A percentile compares a stretch with the other conserved stretches of the same genome.
These are phyloP conservation scores for Tilapia sparmanii DNA, from an alignment of 2,113 vertebrate species.

Conservation along the genomic window DNA sequence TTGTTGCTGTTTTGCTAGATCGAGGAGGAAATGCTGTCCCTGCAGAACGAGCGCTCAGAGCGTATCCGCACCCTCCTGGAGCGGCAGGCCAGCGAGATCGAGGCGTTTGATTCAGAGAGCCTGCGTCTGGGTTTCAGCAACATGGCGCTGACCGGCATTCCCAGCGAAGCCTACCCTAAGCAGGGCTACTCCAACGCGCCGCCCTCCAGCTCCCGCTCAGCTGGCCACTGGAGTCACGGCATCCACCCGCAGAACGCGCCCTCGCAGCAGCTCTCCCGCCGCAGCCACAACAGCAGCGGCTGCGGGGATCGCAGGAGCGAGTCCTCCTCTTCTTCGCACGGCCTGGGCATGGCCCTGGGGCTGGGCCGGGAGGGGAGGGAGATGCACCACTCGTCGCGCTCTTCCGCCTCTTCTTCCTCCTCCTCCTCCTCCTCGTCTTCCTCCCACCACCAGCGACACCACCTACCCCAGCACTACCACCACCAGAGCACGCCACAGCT, in stretches of 20 bases:
- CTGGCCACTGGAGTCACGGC: conserved; percentile 87
- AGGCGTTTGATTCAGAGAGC: conserved; percentile 86
- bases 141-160: conserved; percentile 83
- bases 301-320: conserved; percentile 60
- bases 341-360: conserved; percentile 44
- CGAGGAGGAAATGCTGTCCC: conserved; percentile 87
- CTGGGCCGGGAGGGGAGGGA: conserved; percentile 56
- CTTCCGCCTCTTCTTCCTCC: conserved; percentile 68
- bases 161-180: conserved; percentile 82
- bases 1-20: conserved; percentile 63
- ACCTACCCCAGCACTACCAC: conserved; percentile 75
- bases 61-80: conserved; percentile 86
- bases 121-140: conserved; percentile 88
- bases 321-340: conserved; percentile 56
- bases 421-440: conserved; percentile 73
- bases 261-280: conserved; percentile 74
- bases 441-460: conserved; percentile 68
- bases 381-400: conserved; percentile 68
- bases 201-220: conserved; percentile 72
- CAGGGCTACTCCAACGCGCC: conserved; percentile 78
- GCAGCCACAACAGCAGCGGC: conserved; percentile 73
- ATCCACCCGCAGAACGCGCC: conserved; percentile 69
- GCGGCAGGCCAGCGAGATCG: conserved; percentile 87
- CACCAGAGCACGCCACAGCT: conserved; percentile 79
- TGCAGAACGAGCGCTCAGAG: conserved; percentile 88